Evolutionary conservation across 2,113 vertebrate species (phyloP).

Genomic region (Phainopepla nitens): DNA sequence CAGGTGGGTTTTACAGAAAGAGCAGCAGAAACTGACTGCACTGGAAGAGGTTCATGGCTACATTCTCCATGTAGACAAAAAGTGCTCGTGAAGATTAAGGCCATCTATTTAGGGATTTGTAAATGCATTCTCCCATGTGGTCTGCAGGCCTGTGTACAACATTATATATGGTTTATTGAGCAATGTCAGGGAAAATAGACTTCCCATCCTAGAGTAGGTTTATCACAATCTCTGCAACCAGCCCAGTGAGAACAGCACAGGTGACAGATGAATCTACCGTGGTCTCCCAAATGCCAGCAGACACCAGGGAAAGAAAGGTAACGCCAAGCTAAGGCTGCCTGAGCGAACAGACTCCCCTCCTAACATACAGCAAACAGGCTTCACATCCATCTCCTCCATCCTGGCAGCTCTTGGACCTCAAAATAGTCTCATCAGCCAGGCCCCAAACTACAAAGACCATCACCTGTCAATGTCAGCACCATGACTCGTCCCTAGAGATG

Average conservation of each 20-base stretch:
- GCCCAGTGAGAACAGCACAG: not conserved
- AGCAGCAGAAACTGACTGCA: not conserved
- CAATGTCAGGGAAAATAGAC: slow-evolving; percentile 22
- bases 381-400: not conserved
- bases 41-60: not conserved
- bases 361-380: not conserved
- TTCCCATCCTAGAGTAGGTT: slow-evolving; percentile 28
- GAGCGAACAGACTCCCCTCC: not conserved
- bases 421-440: not conserved
- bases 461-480: not conserved
- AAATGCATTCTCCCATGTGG: not conserved
- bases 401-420: not conserved
- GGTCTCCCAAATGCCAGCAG: not conserved
- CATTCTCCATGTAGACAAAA: not conserved
- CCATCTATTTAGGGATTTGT: not conserved
- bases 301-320: not conserved
- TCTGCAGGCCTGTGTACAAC: not conserved
- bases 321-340: not conserved
- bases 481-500: not conserved
- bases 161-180: slow-evolving; percentile 11
- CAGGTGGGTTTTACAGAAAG: not conserved
- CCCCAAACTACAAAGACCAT: not conserved
- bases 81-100: not conserved
- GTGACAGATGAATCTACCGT: slow-evolving; percentile 23
- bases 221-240: slow-evolving; percentile 39